A percentile compares a stretch with the other conserved stretches of the same genome.
phyloP scores from a whole-genome alignment of 2,888 invertebrate genomes.

The Philereme transversata region DNA sequence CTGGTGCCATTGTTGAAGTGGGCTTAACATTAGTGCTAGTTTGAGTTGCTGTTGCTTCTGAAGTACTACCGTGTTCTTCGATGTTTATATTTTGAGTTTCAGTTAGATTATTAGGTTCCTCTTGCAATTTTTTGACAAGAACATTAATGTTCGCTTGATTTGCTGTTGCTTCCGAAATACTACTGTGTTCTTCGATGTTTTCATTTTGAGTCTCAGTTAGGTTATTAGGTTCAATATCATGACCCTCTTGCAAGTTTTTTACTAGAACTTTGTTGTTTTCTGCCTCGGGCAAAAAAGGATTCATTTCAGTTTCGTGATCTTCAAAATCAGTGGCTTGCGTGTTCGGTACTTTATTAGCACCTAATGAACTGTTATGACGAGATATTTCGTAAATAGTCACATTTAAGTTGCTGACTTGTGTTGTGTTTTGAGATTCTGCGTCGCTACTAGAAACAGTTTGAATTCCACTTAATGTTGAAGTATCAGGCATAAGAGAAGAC shows the following conservation, averaged over 20 bases:
- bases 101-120: constrained; percentile 71
- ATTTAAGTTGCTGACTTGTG: constrained; percentile 65
- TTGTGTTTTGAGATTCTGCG: constrained; percentile 48
- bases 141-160: constrained; percentile 82
- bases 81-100: constrained; percentile 73
- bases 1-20: constrained; percentile 31
- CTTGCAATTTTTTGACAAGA: constrained; percentile 84
- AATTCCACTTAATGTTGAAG: constrained; percentile 17
- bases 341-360: constrained; percentile 51
- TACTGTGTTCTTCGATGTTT: constrained; percentile 61
- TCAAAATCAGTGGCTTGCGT: constrained; percentile 64
- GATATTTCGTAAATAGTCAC: constrained; percentile 77
- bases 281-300: constrained; percentile 87
- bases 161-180: constrained; percentile 39
- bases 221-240: constrained; percentile 72
- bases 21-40: constrained; percentile 32
- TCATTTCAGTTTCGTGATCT: constrained; percentile 84
- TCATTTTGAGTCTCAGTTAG: constrained; percentile 76
- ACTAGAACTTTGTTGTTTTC: constrained; percentile 85
- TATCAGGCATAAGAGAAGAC: constrained; percentile 6
- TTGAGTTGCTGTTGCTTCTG: constrained; percentile 37
- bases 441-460: constrained; percentile 29
- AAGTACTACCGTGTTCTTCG: constrained; percentile 57
- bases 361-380: constrained; percentile 54
- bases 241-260: constrained; percentile 84